Percentiles rank a stretch among this genome's conserved stretches.
Evolutionary conservation across 2,797 vertebrate genomes (phyloP).

Genomic region (Sarcoramphus papa): DNA sequence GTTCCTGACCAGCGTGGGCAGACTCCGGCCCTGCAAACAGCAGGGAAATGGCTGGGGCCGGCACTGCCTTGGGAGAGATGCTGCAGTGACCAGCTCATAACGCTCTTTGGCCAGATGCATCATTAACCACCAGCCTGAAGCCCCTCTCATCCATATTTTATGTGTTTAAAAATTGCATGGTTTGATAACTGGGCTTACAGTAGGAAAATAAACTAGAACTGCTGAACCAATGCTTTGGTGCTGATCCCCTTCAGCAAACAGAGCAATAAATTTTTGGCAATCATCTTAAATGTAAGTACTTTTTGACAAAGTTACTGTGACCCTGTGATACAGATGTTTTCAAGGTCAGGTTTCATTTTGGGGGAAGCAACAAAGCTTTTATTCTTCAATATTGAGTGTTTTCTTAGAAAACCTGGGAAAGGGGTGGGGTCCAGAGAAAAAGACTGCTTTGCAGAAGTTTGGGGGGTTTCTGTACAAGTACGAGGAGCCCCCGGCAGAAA

Average conservation of each 20-base stretch:
- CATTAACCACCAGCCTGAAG: background rate
- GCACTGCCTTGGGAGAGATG: background rate
- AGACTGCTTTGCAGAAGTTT: background rate
- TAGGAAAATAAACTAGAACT: background rate
- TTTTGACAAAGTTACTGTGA: background rate
- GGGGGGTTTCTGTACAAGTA: background rate
- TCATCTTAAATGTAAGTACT: background rate
- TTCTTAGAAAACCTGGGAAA: background rate
- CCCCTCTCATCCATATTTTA: background rate
- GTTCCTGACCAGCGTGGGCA: background rate
- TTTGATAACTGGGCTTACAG: background rate
- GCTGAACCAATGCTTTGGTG: background rate
- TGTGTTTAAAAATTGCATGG: background rate
- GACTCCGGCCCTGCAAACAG: background rate
- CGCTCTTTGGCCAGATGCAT: too few species aligned
- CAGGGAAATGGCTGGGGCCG: background rate
- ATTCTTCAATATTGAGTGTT: too few species aligned
- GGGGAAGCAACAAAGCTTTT: background rate
- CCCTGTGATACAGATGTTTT: background rate
- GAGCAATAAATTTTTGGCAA: background rate
- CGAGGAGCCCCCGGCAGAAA: background rate
- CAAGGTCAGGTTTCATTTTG: background rate
- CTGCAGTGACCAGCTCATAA: accelerated
- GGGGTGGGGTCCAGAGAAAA: too few species aligned
- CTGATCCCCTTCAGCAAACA: background rate